phyloP scores from a whole-genome alignment of 2,797 vertebrate genomes.

The Lemur catta region DNA sequence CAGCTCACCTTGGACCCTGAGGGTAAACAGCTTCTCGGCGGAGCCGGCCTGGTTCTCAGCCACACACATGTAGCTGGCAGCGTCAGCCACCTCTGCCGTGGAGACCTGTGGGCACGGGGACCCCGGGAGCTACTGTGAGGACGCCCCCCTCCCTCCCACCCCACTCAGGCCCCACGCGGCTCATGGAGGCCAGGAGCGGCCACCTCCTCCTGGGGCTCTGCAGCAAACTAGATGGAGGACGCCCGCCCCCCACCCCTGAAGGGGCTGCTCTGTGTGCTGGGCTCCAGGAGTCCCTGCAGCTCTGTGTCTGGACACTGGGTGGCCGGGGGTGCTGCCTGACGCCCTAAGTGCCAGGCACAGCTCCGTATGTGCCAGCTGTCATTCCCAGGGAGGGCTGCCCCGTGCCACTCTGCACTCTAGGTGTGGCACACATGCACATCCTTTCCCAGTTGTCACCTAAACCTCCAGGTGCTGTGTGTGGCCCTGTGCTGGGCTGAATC shows the following conservation, averaged over 20 bases:
- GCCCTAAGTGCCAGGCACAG: not conserved
- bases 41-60: constrained; percentile 92
- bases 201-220: not conserved
- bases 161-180: rapidly evolving
- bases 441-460: no score
- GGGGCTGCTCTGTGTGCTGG: not conserved
- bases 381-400: not conserved
- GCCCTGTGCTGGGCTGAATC: not conserved
- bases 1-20: constrained; percentile 89
- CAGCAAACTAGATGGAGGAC: rapidly evolving
- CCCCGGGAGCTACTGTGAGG: rapidly evolving
- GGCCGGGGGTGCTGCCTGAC: not conserved
- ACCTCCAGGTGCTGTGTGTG: rapidly evolving
- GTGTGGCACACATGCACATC: rapidly evolving
- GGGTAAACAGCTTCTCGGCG: constrained; percentile 90
- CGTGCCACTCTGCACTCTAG: rapidly evolving
- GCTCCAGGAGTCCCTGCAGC: not conserved
- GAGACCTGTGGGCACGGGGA: constrained; percentile 84
- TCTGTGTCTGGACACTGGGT: not conserved
- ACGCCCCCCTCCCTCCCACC: no score
- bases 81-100: constrained; percentile 85
- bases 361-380: rapidly evolving
- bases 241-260: rapidly evolving
- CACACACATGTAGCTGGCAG: constrained; percentile 89
- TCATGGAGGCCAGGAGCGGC: not conserved